Evolutionary conservation across 2,888 invertebrate genomes (phyloP).

Genomic region (Leucoma salicis): DNA sequence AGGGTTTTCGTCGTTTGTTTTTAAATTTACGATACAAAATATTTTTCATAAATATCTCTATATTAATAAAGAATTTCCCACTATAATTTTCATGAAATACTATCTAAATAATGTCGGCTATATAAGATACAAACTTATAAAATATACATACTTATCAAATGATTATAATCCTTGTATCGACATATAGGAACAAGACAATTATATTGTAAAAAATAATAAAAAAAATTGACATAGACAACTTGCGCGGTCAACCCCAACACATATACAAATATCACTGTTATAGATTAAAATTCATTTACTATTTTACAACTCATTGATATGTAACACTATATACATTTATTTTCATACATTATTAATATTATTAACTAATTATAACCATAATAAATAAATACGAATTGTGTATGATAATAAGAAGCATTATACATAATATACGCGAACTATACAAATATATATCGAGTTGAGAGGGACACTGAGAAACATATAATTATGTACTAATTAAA

Average conservation of each 20-base stretch:
- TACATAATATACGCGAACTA: slow-evolving; percentile 36
- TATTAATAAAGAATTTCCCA: slow-evolving; percentile 7
- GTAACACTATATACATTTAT: slow-evolving; percentile 63
- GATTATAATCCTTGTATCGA: slow-evolving; percentile 5
- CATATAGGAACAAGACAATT: slow-evolving; percentile 18
- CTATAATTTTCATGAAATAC: slow-evolving; percentile 9
- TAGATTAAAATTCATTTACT: slow-evolving; percentile 23
- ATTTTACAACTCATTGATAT: slow-evolving; percentile 61
- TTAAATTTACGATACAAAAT: slow-evolving; percentile 28
- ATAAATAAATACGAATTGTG: slow-evolving; percentile 51
- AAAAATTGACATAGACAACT: slow-evolving; percentile 15
- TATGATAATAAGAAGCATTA: slow-evolving; percentile 40
- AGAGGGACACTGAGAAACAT: slow-evolving; percentile 16
- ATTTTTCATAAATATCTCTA: slow-evolving; percentile 6
- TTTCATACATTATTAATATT: slow-evolving; percentile 37
- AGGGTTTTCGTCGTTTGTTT: slow-evolving; percentile 29
- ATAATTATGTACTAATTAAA: slow-evolving; percentile 52
- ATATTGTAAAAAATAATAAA: slow-evolving; percentile 14
- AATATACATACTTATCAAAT: slow-evolving; percentile 7
- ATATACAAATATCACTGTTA: slow-evolving; percentile 42
- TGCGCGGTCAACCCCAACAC: slow-evolving; percentile 23
- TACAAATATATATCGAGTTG: slow-evolving; percentile 41
- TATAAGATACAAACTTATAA: slow-evolving; percentile 12
- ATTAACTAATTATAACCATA: slow-evolving; percentile 26
- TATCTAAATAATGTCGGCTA: slow-evolving; percentile 4